phyloP scores from a whole-genome alignment of 2,113 vertebrate species.

The Gyps fulvus region DNA sequence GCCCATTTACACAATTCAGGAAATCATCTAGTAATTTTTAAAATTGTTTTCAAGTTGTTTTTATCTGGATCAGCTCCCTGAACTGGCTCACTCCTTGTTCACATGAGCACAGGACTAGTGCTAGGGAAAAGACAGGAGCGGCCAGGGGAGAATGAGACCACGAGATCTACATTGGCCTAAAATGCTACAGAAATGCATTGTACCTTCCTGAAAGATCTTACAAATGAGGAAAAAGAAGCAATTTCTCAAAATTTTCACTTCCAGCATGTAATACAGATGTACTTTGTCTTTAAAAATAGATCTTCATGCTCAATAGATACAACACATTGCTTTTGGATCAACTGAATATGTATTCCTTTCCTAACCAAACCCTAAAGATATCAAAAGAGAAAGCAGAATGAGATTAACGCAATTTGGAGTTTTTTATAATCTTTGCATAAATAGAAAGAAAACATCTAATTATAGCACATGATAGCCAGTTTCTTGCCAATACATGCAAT shows the following conservation, averaged over 20 bases:
- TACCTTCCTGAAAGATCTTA: not conserved
- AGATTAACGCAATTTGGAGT: not conserved
- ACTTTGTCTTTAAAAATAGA: not conserved
- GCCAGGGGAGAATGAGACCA: not conserved
- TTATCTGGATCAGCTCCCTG: not conserved
- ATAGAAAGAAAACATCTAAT: not conserved
- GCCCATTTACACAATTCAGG: not conserved
- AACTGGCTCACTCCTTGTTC: not conserved
- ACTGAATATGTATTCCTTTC: not conserved
- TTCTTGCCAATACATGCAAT: not conserved
- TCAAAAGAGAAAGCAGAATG: not conserved
- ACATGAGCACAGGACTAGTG: not conserved
- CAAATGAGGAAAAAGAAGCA: not conserved
- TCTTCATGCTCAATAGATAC: not conserved
- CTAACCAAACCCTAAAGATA: not conserved
- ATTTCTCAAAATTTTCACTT: not conserved
- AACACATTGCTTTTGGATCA: not conserved
- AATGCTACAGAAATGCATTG: rapidly evolving
- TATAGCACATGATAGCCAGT: not conserved
- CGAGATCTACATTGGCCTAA: rapidly evolving
- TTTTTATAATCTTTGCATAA: not conserved
- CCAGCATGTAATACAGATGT: not conserved
- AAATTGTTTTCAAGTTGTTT: not conserved
- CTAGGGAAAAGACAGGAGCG: rapidly evolving
- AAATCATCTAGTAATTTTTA: not conserved